Percentiles rank a stretch among this genome's conserved stretches.
phyloP scores from a whole-genome alignment of 2,113 vertebrate species.

The Oostethus manadensis region DNA sequence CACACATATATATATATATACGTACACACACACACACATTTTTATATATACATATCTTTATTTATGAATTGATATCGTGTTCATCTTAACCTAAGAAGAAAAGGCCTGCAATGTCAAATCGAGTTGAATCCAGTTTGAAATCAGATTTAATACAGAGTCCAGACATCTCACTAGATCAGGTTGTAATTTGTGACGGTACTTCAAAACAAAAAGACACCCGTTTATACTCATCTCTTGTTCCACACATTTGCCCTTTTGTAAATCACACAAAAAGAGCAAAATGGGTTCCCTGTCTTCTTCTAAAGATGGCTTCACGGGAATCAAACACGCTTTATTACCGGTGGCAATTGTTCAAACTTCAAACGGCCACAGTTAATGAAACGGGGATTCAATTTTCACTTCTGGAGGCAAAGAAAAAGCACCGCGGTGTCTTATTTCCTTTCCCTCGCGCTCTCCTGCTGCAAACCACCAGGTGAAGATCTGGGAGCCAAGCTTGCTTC shows the following conservation, averaged over 20 bases:
- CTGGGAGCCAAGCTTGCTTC: background rate
- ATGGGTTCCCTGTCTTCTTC: background rate
- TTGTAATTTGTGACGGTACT: too few relatives aligned
- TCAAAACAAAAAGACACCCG: too few relatives aligned
- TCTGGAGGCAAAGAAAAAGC: too few relatives aligned
- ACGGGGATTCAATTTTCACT: slow-evolving; percentile 25
- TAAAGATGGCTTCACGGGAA: background rate
- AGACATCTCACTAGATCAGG: too few relatives aligned
- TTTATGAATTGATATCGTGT: too few relatives aligned
- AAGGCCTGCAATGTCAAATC: too few relatives aligned
- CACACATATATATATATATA: too few relatives aligned
- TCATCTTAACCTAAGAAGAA: too few relatives aligned
- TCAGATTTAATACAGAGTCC: too few relatives aligned
- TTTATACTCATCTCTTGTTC: background rate
- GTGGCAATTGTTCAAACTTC: slow-evolving; percentile 13
- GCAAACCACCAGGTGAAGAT: background rate
- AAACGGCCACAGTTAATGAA: slow-evolving; percentile 30
- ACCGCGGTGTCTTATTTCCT: slow-evolving; percentile 5
- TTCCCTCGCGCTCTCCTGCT: background rate
- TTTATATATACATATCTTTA: too few relatives aligned
- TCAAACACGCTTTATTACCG: slow-evolving; percentile 12
- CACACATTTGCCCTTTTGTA: background rate
- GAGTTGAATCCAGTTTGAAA: too few relatives aligned
- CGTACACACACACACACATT: too few relatives aligned
- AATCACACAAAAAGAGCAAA: background rate